Base-by-base conservation (phyloP, 2,888 invertebrate species). In the Machimus rusticus region DNA sequence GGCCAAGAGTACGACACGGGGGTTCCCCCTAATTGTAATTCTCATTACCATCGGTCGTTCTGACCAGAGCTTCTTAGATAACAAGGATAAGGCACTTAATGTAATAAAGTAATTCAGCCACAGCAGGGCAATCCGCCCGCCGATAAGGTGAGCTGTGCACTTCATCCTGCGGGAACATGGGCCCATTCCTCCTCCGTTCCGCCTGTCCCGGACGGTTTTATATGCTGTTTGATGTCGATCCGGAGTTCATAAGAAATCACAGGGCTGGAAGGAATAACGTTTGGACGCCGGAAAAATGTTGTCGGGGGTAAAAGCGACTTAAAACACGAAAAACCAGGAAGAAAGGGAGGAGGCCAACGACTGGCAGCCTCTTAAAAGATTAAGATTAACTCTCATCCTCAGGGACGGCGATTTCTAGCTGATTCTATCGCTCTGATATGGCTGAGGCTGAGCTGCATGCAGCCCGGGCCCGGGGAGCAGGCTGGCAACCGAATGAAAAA, bases 51-150 rank as follows among this genome's bases (percentile, higher is more conserved):
- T 66, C 39, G n/a, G n/a, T 16, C 82, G n/a, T 55, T 19, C 55
- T n/a, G 16, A 16, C 19, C 19, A 55, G 66, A 66, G 8, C 66
- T 82, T 37, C 66, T 66, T 37, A 82, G 57, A 66, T 37, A 66
- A 31, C 46, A 28, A 55, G 55, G 55, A 55, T 23, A 14, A 81
- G 81, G 81, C 19, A 81, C 57, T 81, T 81, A 28, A 55, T 55
- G 81, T 81, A 81, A 81, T 81, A 81, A 55, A 81, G 31, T 66
- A 66, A 66, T 66, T 66, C 23, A 66, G 12, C 66, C 14, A 66
- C 77, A 19, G 77, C 37, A 39, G 34, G n/a, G 77, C 37, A 76
- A 37, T 39, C 77, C 19, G 19, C 39, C 39, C 19, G n/a, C 37
- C 39, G 77, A n/a, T 77, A 39, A 39, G 34, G 77, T 37, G 34